Evolutionary conservation across 2,113 vertebrate species (phyloP).

Genomic region (Salminus brasiliensis): DNA sequence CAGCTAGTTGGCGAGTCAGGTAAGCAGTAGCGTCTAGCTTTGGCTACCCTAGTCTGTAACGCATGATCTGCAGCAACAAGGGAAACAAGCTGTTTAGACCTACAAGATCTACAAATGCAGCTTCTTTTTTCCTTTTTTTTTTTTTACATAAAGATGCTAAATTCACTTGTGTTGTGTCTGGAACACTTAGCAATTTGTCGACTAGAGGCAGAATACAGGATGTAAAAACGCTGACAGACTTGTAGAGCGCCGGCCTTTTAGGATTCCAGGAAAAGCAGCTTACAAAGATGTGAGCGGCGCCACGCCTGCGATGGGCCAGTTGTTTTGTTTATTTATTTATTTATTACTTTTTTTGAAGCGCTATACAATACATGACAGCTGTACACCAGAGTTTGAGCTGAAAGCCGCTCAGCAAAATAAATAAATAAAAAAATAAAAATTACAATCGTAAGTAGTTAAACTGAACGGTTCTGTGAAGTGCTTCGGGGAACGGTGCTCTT

Average conservation of each 20-base stretch:
- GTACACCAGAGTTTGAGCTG: background rate
- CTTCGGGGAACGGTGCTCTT: background rate
- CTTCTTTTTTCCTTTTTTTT: too few relatives aligned
- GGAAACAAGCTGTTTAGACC: too few relatives aligned
- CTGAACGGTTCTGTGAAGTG: background rate
- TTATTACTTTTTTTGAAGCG: background rate
- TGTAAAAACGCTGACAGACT: background rate
- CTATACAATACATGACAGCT: background rate
- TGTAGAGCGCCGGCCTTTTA: background rate
- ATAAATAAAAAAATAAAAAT: background rate
- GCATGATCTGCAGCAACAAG: too few relatives aligned
- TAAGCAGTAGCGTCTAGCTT: too few relatives aligned
- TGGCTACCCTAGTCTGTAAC: too few relatives aligned
- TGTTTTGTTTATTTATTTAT: background rate
- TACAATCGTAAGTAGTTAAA: background rate
- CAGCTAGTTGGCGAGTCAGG: too few relatives aligned
- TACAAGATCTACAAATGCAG: too few relatives aligned
- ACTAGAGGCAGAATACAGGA: background rate
- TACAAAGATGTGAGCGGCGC: constrained; percentile 7
- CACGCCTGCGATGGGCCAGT: background rate
- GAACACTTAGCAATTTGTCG: background rate
- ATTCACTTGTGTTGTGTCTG: background rate
- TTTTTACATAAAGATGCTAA: background rate
- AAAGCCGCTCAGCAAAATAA: background rate
- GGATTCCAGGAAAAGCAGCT: constrained; percentile 30